These are phyloP conservation scores for Grantiella picta DNA, from an alignment of 2,113 vertebrate species.

Conservation along the genomic window DNA sequence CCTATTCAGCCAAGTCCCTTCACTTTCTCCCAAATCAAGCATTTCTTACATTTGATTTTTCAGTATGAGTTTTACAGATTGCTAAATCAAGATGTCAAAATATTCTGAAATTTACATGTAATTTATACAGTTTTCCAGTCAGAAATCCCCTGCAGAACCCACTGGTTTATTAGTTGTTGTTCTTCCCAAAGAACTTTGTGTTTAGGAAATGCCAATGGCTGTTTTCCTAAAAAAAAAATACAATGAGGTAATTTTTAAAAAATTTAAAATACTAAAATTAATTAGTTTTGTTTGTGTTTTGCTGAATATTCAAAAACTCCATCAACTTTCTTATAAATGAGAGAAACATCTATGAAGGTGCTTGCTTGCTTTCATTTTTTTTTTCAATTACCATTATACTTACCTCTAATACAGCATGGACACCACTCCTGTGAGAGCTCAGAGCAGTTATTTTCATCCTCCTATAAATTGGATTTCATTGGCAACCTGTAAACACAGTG, in stretches of 20 bases:
- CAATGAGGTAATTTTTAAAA: not conserved
- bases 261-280: not conserved
- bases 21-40: not conserved
- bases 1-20: not conserved
- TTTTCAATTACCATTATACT: not conserved
- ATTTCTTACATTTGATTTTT: not conserved
- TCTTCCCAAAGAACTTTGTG: not conserved
- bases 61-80: not conserved
- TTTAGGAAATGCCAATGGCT: not conserved
- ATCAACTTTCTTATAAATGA: not conserved
- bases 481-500: not conserved
- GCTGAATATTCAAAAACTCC: not conserved
- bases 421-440: not conserved
- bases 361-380: not conserved
- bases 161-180: not conserved
- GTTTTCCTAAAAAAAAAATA: not conserved
- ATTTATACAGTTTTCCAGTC: not conserved
- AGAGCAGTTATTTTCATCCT: not conserved
- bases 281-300: not conserved
- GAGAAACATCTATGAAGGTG: not conserved
- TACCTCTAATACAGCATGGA: not conserved
- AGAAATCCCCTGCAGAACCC: not conserved
- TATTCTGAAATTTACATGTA: not conserved
- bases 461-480: not conserved
- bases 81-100: not conserved